Conservation (phyloP, 92 coral and sea anemone species). For the Phymanthus crucifer region DNA sequence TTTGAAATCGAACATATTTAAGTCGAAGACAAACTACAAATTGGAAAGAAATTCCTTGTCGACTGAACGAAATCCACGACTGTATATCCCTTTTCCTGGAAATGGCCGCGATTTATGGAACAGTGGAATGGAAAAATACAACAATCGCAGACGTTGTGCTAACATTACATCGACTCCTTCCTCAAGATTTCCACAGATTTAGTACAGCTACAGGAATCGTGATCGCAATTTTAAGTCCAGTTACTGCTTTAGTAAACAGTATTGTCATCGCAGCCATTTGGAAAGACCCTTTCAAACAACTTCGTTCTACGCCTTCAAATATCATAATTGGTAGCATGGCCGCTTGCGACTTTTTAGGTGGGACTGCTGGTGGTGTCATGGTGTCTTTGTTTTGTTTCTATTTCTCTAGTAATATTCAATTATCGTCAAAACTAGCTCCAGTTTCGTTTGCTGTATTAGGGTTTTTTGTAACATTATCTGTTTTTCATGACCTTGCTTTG, state of each 20-base stretch:
- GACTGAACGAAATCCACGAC: no score
- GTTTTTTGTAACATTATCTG: background rate
- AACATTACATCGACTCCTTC: background rate
- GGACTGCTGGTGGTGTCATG: constrained; percentile 7
- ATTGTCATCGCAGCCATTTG: constrained; percentile 15
- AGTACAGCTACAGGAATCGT: background rate
- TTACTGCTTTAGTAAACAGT: background rate
- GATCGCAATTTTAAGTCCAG: constrained; percentile 4
- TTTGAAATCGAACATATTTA: no score
- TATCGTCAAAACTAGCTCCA: background rate
- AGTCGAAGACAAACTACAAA: no score
- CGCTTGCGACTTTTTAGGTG: constrained; percentile 7
- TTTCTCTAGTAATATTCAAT: background rate
- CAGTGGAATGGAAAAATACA: constrained; percentile 9
- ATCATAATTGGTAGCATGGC: constrained; percentile 12
- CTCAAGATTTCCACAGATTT: background rate
- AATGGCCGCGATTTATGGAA: constrained; percentile 28
- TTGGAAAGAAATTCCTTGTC: no score
- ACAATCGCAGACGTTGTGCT: background rate
- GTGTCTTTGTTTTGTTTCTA: background rate
- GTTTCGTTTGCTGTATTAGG: background rate
- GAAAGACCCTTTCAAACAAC: constrained; percentile 21
- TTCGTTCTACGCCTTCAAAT: constrained; percentile 11
- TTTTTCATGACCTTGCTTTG: constrained; percentile 14
- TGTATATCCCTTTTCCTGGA: background rate